Evolutionary conservation across 2,113 vertebrate genomes (phyloP).

Genomic region (Hoplias malabaricus): DNA sequence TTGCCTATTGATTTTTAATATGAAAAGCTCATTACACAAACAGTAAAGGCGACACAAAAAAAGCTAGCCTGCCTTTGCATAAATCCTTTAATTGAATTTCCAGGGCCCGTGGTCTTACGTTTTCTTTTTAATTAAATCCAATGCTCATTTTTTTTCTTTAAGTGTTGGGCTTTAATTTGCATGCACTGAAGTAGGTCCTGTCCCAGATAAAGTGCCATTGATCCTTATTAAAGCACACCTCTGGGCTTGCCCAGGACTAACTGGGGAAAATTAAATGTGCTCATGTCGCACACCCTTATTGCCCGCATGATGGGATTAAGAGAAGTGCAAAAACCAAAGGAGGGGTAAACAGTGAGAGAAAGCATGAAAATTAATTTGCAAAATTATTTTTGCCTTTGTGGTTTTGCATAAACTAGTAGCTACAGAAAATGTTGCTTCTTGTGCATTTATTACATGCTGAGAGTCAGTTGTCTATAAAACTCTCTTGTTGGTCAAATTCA

Average conservation of each 20-base stretch:
- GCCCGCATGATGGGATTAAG: conserved; percentile 83
- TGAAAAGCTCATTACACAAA: conserved; percentile 99
- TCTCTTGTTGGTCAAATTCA: background rate
- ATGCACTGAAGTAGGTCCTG: conserved; percentile 92
- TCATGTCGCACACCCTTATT: conserved; percentile 93
- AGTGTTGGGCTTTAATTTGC: conserved; percentile 96
- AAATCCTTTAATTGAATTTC: conserved; percentile 99
- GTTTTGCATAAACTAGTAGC: conserved; percentile 53
- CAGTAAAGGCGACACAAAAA: conserved; percentile 95
- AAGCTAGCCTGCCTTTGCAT: conserved; percentile 98
- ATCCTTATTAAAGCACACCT: conserved; percentile 99
- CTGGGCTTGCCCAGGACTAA: conserved; percentile 94
- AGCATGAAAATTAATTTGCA: conserved; percentile 85
- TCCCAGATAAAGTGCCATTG: conserved; percentile 99
- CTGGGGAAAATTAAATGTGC: conserved; percentile 95
- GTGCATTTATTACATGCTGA: background rate
- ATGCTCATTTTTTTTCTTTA: conserved; percentile 82
- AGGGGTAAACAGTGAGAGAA: conserved; percentile 51
- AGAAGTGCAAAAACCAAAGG: conserved; percentile 39
- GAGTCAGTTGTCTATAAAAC: background rate
- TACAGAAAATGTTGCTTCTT: conserved; percentile 15
- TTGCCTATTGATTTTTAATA: conserved; percentile 99
- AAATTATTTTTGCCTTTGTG: conserved; percentile 65
- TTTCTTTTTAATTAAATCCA: conserved; percentile 99
- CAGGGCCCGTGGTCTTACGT: conserved; percentile 93